phyloP scores from a whole-genome alignment of 1,140 invertebrate genomes.

The Lordiphosa clarofinis region DNA sequence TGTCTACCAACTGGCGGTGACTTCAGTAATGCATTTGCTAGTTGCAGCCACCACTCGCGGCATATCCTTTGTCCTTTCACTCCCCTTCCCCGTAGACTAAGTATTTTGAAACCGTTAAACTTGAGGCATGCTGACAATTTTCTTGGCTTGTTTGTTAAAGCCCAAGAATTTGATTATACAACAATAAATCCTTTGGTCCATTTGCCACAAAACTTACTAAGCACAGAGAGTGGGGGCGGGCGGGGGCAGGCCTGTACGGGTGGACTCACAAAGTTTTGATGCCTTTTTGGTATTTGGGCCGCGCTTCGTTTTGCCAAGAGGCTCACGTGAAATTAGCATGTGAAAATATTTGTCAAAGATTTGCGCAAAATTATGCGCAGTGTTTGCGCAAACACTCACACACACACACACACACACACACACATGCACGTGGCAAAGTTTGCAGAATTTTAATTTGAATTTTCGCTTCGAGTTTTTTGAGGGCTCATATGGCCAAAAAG shows the following conservation, averaged over 20 bases:
- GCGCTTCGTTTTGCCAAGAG: slow-evolving; percentile 3
- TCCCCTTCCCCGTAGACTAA: too few species aligned
- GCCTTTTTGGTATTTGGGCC: slow-evolving; percentile 64
- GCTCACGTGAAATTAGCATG: slow-evolving; percentile 72
- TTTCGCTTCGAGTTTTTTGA: slow-evolving; percentile 49
- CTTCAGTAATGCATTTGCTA: too few species aligned
- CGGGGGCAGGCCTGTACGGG: not conserved
- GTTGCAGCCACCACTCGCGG: too few species aligned
- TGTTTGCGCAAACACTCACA: slow-evolving; percentile 67
- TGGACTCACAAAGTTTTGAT: slow-evolving; percentile 41
- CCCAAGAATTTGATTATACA: slow-evolving; percentile 68
- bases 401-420: slow-evolving; percentile 27
- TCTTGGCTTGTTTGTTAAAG: slow-evolving; percentile 54
- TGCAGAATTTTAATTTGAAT: slow-evolving; percentile 73
- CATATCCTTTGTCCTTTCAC: too few species aligned
- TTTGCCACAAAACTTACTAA: slow-evolving; percentile 22
- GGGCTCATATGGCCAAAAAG: slow-evolving; percentile 37
- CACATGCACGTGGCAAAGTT: slow-evolving; percentile 40
- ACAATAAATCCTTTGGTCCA: slow-evolving; percentile 74
- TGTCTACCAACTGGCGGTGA: too few species aligned
- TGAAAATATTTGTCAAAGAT: slow-evolving; percentile 76
- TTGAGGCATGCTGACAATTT: slow-evolving; percentile 68
- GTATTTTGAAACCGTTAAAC: too few species aligned
- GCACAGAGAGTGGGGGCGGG: not conserved
- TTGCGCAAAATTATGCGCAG: slow-evolving; percentile 74